Evolutionary conservation across 1,140 invertebrate species (phyloP), one percentile per base, ranked within the genome.

Genomic region (Papilio xuthus): DNA sequence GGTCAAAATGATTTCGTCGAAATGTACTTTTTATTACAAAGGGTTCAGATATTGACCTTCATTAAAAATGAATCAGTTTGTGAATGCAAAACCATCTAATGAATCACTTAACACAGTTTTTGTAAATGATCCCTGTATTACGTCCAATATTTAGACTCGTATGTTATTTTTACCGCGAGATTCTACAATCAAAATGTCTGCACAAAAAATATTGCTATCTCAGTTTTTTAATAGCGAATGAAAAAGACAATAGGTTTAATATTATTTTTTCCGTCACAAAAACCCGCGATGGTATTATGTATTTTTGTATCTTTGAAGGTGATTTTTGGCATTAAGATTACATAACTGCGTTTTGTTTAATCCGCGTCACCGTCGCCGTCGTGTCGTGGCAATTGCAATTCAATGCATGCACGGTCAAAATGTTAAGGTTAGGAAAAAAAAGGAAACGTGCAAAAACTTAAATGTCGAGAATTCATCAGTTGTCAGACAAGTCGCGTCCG

Each of bases 401-500:
- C 37, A 63, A 63, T n/a, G 32, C 53, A 56, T n/a, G 47, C 41
- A n/a, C 72, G 28, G 37, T 63, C 74, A 63, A 76, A 76, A 76
- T 76, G 74, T 76, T 76, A 76, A 76, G 74, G 74, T 76, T 76
- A 76, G 53, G 32, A 76, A 76, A 76, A 37, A 37, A 75, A 76
- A 76, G 53, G 74, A 76, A 41, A 76, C 74, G 53, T 76, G 74
- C 74, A 76, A 63, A 76, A 76, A 76, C 74, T 76, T 42, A 63
- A 76, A 76, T 76, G 41, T 76, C 74, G 37, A n/a, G 74, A 42
- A 76, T 76, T 23, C 74, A 60, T 60, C 53, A 60, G 18, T 76
- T 73, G 76, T 72, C 67, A 77, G 26, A 28, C 73, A 28, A 78
- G 72, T 78, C 72, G 79, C 81, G 82, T 84, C 79, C 67, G 77